Conservation (phyloP, 2,113 vertebrate species). For the Tor tambroides region DNA sequence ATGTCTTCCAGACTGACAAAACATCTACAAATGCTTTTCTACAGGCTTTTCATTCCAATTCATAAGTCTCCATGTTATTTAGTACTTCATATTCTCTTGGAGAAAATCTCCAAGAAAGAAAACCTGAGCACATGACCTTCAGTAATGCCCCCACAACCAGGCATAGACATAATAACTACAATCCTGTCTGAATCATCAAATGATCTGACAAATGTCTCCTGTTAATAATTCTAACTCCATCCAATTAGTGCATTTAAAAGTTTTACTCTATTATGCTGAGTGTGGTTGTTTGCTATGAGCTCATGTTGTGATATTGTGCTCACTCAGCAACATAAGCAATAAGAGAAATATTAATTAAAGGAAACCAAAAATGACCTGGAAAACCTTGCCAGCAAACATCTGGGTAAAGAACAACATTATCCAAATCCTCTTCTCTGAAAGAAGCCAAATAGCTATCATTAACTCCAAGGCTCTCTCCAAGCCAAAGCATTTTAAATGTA, state of each 20-base stretch:
- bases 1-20: neutral
- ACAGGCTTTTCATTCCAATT: neutral
- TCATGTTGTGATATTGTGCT: neutral
- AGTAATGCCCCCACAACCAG: neutral
- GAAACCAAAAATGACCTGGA: neutral
- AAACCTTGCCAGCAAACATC: conserved; percentile 1
- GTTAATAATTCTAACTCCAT: neutral
- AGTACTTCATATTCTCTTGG: no score
- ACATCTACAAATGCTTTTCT: neutral
- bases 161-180: neutral
- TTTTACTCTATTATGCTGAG: neutral
- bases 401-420: neutral
- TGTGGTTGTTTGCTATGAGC: neutral
- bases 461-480: conserved; percentile 1
- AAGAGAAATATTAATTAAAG: neutral
- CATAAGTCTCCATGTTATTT: neutral
- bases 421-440: conserved; percentile 8
- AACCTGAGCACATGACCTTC: neutral
- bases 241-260: neutral
- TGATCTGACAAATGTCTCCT: neutral
- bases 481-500: neutral
- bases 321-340: neutral
- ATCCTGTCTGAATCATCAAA: neutral
- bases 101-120: neutral
- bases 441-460: neutral